Conservation (phyloP, 2,113 vertebrate species). For the Ifrita kowaldi region DNA sequence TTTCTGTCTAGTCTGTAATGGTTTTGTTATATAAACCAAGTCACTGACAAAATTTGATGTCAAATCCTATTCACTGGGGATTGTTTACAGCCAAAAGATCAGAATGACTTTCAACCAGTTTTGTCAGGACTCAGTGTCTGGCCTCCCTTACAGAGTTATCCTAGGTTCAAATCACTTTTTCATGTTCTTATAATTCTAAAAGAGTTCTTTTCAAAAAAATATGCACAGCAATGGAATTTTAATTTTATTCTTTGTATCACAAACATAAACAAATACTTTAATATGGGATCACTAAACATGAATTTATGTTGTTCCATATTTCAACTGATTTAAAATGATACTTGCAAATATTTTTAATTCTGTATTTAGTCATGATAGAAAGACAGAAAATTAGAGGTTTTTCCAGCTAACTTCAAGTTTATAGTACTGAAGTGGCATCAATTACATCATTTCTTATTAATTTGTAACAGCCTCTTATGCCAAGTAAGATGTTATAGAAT, state of each 20-base stretch:
- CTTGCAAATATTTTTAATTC: not conserved
- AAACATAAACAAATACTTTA: not conserved
- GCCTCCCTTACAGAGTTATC: not conserved
- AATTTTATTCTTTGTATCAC: not conserved
- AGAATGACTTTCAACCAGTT: conserved; percentile 27
- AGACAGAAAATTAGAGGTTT: not conserved
- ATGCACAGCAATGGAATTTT: not conserved
- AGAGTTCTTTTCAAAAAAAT: not conserved
- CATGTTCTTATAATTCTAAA: not conserved
- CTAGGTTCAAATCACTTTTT: not conserved
- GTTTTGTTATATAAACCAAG: not conserved
- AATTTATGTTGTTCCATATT: not conserved
- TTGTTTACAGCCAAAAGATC: conserved; percentile 15
- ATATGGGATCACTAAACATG: not conserved
- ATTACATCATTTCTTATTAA: not conserved
- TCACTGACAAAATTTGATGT: not conserved
- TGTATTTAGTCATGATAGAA: not conserved
- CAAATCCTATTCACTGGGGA: conserved; percentile 12
- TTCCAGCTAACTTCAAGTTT: not conserved
- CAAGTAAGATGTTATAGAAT: not conserved
- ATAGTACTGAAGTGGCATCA: not conserved
- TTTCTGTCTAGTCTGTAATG: not conserved
- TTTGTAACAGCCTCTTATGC: not conserved
- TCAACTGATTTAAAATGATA: not conserved
- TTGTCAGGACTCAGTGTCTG: not conserved